Evolutionary conservation across 2,797 vertebrate species (phyloP), one percentile per base, ranked within the genome.

Genomic region (Poecilia gillii): DNA sequence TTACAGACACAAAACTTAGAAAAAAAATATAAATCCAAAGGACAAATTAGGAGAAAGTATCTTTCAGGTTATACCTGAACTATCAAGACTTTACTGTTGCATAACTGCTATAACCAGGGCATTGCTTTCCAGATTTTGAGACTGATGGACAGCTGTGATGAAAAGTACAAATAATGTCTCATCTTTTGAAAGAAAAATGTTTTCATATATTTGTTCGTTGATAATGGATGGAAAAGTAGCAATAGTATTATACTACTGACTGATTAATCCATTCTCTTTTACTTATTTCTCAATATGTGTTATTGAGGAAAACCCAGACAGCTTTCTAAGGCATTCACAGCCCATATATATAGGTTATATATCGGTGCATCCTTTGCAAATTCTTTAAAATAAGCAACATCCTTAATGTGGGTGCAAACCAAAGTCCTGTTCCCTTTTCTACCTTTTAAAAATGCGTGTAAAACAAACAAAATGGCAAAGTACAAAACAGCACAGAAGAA

Each of bases 61-160:
- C 16, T 75, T 85, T 75, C 36, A 68, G 9, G 23, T 43, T 64
- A 45, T 33, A 74, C 77, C 31, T 46, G 23, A 7, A 78, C 14
- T 33, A 8, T 62, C 25, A 85, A 83, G 51, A 18, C 43, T 55
- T 12, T 43, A 25, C 45, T 74, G 49, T 28, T 76, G 36, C 68
- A 28, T 39, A 8, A 36, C 59, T 64, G 31, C 31, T 64, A 33
- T 20, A 64, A 64, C 6, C 31, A 7, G 7, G 41, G 11, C 3
- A 14, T 53, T 75, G 43, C 51, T 90, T 89, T 64, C 87, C 84
- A 49, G 51, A 64, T 83, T 81, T 80, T 77, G 77, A 83, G 75
- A 82, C 75, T 75, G 11, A 80, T 78, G 47, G 47, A 78, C 80
- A 86, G 81, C 75, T 77, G 74, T 23, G 74, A 73, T 41, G 77